Percentiles rank a stretch among this genome's conserved stretches.
Evolutionary conservation across 2,888 invertebrate genomes (phyloP).

Genomic region (Amblyjoppa fuscipennis): DNA sequence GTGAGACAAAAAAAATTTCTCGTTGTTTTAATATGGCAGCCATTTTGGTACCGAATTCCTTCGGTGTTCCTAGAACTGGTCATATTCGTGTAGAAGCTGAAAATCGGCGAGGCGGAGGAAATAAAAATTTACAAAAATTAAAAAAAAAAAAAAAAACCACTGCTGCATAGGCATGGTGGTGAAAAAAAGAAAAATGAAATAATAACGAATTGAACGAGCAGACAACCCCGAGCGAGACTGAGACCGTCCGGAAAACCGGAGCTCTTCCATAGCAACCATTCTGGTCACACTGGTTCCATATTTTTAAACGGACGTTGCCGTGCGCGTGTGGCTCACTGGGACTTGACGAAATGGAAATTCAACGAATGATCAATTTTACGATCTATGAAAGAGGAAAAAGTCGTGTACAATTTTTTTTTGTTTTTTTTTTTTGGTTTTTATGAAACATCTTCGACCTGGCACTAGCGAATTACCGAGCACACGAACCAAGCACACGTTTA

Average conservation of each 20-base stretch:
- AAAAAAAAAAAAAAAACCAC: conserved; percentile 20
- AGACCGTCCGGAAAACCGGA: conserved; percentile 82
- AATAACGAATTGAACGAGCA: conserved; percentile 64
- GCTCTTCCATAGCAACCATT: conserved; percentile 85
- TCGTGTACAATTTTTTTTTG: conserved; percentile 5
- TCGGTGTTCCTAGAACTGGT: conserved; percentile 59
- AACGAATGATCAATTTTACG: conserved; percentile 56
- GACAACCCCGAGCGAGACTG: conserved; percentile 81
- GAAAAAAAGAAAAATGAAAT: conserved; percentile 17
- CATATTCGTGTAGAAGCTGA: conserved; percentile 53
- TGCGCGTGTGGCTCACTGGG: conserved; percentile 83
- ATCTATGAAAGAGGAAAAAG: conserved; percentile 1
- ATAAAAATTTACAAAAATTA: neutral
- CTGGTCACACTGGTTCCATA: conserved; percentile 86
- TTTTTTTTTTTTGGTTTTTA: conserved; percentile 19
- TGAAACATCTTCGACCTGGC: conserved; percentile 59
- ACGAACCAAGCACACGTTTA: conserved; percentile 18
- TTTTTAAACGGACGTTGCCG: conserved; percentile 83
- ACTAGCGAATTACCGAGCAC: conserved; percentile 48
- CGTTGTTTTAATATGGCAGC: conserved; percentile 52
- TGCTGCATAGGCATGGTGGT: neutral
- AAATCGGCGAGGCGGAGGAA: conserved; percentile 25
- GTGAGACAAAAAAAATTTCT: conserved; percentile 38
- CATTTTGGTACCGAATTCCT: conserved; percentile 58
- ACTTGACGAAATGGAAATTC: conserved; percentile 60